Conservation (phyloP, 2,888 invertebrate genomes). For the Ditylenchus weischeri region DNA sequence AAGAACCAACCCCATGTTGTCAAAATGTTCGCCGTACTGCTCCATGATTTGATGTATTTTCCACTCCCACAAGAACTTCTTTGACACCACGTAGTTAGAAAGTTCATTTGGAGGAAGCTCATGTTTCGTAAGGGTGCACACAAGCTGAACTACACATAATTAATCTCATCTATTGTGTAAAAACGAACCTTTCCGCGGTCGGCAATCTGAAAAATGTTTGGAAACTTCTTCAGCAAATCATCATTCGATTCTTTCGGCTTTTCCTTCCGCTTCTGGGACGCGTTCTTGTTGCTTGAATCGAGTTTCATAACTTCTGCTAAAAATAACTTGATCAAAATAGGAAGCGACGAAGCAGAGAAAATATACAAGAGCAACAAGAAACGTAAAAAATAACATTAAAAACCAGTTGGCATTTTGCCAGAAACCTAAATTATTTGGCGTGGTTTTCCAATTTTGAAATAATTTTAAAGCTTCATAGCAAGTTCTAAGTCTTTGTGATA, state of each 20-base stretch:
- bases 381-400: no score
- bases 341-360: no score
- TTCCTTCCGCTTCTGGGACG: no score
- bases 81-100: conserved; percentile 1
- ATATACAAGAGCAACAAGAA: no score
- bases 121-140: conserved; percentile 15
- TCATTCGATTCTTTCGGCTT: not conserved
- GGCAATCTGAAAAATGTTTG: conserved; percentile 12
- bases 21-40: conserved; percentile 14
- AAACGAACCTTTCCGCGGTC: conserved; percentile 13
- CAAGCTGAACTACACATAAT: conserved; percentile 4
- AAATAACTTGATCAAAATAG: no score
- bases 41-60: not conserved
- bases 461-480: no score
- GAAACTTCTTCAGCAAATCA: conserved; percentile 6
- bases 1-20: conserved; percentile 1
- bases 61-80: conserved; percentile 13
- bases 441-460: no score
- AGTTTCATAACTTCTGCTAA: no score
- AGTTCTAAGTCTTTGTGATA: no score
- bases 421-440: no score
- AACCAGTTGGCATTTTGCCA: no score
- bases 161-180: not conserved
- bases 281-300: no score
- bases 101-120: conserved; percentile 6